Evolutionary conservation across 2,888 invertebrate genomes (phyloP).

Genomic region (Ochlodes sylvanus): DNA sequence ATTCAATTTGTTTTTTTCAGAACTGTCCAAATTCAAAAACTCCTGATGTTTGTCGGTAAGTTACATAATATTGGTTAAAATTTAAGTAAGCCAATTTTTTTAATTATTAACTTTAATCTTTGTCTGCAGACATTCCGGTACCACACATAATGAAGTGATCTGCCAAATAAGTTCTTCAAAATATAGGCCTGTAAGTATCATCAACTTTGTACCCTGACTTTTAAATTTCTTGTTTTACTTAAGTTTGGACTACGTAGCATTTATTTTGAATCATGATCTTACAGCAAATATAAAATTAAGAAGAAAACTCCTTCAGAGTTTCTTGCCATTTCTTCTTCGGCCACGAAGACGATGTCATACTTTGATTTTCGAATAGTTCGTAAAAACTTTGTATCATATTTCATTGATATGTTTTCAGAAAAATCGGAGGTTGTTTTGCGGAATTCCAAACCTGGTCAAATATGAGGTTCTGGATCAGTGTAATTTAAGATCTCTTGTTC

Average conservation of each 20-base stretch:
- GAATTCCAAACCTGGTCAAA: slow-evolving; percentile 62
- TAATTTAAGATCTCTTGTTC: slow-evolving; percentile 54
- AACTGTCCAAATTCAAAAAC: slow-evolving; percentile 67
- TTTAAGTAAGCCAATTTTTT: neutral
- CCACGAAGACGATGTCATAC: too few relatives aligned
- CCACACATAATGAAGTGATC: slow-evolving; percentile 47
- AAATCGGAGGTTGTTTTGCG: slow-evolving; percentile 67
- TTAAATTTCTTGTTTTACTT: too few relatives aligned
- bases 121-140: slow-evolving; percentile 53
- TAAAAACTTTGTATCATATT: too few relatives aligned
- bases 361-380: too few relatives aligned
- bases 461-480: slow-evolving; percentile 55
- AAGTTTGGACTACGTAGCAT: neutral
- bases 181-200: slow-evolving; percentile 65
- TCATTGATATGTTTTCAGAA: slow-evolving; percentile 55
- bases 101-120: neutral
- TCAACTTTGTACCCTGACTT: slow-evolving; percentile 7
- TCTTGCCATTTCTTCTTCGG: too few relatives aligned
- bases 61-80: neutral
- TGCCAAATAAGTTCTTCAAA: slow-evolving; percentile 75
- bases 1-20: slow-evolving; percentile 55
- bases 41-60: slow-evolving; percentile 70
- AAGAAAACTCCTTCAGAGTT: neutral
- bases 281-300: too few relatives aligned
- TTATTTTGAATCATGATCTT: neutral